Conservation (phyloP, 2,113 vertebrate species). For the Leptobrachium leishanense region DNA sequence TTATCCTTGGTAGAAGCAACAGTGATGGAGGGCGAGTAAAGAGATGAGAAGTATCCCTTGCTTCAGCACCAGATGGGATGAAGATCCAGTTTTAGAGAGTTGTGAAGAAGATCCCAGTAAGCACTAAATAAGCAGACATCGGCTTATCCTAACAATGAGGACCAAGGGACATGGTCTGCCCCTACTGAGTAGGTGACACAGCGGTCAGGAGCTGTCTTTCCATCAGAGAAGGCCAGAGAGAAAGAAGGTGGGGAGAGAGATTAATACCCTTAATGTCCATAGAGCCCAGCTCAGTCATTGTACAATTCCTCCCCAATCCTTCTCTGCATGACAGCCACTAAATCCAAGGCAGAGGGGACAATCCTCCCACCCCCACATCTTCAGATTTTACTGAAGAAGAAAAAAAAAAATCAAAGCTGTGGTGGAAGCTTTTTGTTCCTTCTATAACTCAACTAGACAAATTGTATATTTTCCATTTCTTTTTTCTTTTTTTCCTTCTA, state of each 20-base stretch:
- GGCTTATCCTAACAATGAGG: conserved; percentile 62
- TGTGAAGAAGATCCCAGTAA: conserved; percentile 17
- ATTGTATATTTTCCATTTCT: conserved; percentile 12
- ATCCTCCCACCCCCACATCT: conserved; percentile 48
- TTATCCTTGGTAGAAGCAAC: neutral
- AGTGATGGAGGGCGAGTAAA: neutral
- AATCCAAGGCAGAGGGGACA: conserved; percentile 46
- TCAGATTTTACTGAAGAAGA: conserved; percentile 43
- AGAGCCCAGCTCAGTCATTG: conserved; percentile 47
- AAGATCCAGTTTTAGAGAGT: conserved; percentile 7
- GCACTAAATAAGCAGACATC: conserved; percentile 43
- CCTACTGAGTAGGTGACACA: conserved; percentile 82
- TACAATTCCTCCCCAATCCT: conserved; percentile 51
- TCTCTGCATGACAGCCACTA: conserved; percentile 49
- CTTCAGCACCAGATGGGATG: conserved; percentile 14
- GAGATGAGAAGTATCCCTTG: neutral
- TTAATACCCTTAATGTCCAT: conserved; percentile 76
- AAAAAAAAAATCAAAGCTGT: conserved; percentile 30
- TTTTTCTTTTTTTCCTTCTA: neutral
- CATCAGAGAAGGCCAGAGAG: conserved; percentile 78
- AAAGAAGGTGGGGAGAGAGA: conserved; percentile 75
- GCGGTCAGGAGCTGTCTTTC: conserved; percentile 83
- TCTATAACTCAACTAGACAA: conserved; percentile 30
- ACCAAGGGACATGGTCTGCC: conserved; percentile 87
- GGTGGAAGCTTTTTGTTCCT: conserved; percentile 30